Base-by-base conservation (phyloP, 2,797 vertebrate species). In the Gallirallus australis region DNA sequence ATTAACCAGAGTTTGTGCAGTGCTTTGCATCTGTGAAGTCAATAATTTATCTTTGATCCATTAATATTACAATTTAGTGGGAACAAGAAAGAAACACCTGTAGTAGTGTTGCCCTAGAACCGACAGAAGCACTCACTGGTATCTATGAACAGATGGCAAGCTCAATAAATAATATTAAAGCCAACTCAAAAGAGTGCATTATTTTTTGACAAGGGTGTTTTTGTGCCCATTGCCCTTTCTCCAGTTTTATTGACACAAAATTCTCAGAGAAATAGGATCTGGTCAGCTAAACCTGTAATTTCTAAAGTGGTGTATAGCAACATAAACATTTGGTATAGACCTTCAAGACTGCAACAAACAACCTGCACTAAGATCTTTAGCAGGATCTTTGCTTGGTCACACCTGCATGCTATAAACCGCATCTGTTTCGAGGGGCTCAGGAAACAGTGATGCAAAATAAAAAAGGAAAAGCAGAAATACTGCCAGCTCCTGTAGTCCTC, bases 161-260 rank as follows among this genome's bases (percentile, higher is more conserved):
- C 59, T 89, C 80, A 73, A 47, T 66, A 86, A 93, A 83, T 72
- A 94, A 72, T 59, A 76, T 40, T 84, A 81, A 86, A 93, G 18
- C 18, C 37, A 75, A 25, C 27, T 79, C 66, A 65, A 76, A 54
- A 81, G 65, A 88, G 71, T 17, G 10, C 2, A 54, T 47, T 30
- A 35, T 17, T 90, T 91, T 42, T 61, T 77, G 33, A 93, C 35
- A 59, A 64, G 7, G 25, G 13, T 61, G 47, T 89, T 90, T 45
- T 40, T 1, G 3, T 9, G 77, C 11, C 5, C 6, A 45, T 6
- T 68, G 39, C 15, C 13, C 12, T 48, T 93, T 70, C 54, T 48
- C 48, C 40, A 79, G 30, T 28, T 86, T 89, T 56, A 48, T 30
- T 1, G 13, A 21, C 65, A 56, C 39, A 81, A 64, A 85, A 73